Conservation (phyloP, 2,888 invertebrate genomes). For the Parelbella ahira region DNA sequence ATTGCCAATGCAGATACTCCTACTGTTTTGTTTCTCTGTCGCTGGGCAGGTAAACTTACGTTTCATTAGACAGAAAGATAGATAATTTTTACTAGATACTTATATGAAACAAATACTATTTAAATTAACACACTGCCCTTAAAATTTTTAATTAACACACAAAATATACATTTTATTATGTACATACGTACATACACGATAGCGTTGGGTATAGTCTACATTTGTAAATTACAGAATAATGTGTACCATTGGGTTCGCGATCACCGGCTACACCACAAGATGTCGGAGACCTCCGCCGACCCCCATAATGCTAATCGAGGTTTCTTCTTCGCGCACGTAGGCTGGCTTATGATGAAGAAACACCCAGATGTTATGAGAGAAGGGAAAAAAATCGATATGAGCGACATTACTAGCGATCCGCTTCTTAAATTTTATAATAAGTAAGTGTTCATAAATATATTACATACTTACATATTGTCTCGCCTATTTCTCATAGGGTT, state of each 20-base stretch:
- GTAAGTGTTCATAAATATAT: too few relatives aligned
- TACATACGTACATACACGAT: too few relatives aligned
- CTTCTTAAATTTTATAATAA: conserved; percentile 89
- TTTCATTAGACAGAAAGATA: too few relatives aligned
- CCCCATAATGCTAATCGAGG: conserved; percentile 91
- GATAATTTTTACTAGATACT: too few relatives aligned
- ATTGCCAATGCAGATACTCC: conserved; percentile 78
- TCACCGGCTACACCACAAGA: conserved; percentile 88
- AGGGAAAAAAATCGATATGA: conserved; percentile 90
- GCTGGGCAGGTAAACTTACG: conserved; percentile 79
- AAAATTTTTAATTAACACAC: too few relatives aligned
- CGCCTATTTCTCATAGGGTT: too few relatives aligned
- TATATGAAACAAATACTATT: too few relatives aligned
- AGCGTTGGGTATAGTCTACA: neutral
- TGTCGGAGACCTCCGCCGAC: conserved; percentile 89
- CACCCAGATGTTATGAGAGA: conserved; percentile 90
- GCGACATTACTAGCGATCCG: conserved; percentile 88
- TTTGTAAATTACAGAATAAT: conserved; percentile 74
- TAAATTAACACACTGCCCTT: too few relatives aligned
- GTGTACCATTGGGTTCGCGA: conserved; percentile 88
- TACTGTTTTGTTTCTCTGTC: conserved; percentile 81
- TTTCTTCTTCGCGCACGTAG: conserved; percentile 95
- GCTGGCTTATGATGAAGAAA: conserved; percentile 95
- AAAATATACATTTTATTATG: too few relatives aligned
- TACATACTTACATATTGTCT: too few relatives aligned